phyloP scores from a whole-genome alignment of 2,888 invertebrate genomes.

The Eurois occulta region DNA sequence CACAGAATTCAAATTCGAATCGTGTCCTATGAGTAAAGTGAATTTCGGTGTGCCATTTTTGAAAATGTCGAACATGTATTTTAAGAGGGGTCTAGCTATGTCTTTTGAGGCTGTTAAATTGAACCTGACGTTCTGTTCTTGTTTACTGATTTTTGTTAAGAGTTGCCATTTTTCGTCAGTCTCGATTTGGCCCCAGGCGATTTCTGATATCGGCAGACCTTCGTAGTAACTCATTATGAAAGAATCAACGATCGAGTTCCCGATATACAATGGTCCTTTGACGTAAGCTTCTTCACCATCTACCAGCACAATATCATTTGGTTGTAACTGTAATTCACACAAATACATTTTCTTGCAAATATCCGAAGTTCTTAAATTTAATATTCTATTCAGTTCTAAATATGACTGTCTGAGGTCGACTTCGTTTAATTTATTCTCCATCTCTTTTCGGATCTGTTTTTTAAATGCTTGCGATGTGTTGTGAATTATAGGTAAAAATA shows the following conservation, averaged over 20 bases:
- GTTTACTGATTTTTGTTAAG: conserved; percentile 72
- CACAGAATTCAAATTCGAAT: conserved; percentile 79
- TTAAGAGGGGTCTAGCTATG: conserved; percentile 73
- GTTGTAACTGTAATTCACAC: conserved; percentile 75
- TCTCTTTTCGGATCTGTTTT: conserved; percentile 70
- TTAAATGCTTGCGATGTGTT: conserved; percentile 71
- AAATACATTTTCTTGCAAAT: conserved; percentile 72
- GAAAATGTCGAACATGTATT: conserved; percentile 74
- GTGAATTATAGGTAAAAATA: conserved; percentile 76
- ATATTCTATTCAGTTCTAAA: conserved; percentile 74
- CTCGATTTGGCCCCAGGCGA: conserved; percentile 82
- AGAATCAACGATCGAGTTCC: conserved; percentile 76
- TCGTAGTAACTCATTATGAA: conserved; percentile 85
- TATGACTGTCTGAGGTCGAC: conserved; percentile 72
- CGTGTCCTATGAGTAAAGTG: conserved; percentile 80
- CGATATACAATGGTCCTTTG: conserved; percentile 75
- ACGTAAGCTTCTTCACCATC: conserved; percentile 78
- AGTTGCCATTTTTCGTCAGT: conserved; percentile 74
- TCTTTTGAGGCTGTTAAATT: conserved; percentile 75
- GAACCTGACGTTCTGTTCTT: conserved; percentile 80
- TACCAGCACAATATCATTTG: conserved; percentile 70
- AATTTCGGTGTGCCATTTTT: conserved; percentile 70
- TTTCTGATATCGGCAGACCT: conserved; percentile 73
- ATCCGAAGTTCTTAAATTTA: conserved; percentile 76
- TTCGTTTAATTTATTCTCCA: conserved; percentile 73